Conservation (phyloP, 2,797 vertebrate genomes). For the Thunnus albacares region DNA sequence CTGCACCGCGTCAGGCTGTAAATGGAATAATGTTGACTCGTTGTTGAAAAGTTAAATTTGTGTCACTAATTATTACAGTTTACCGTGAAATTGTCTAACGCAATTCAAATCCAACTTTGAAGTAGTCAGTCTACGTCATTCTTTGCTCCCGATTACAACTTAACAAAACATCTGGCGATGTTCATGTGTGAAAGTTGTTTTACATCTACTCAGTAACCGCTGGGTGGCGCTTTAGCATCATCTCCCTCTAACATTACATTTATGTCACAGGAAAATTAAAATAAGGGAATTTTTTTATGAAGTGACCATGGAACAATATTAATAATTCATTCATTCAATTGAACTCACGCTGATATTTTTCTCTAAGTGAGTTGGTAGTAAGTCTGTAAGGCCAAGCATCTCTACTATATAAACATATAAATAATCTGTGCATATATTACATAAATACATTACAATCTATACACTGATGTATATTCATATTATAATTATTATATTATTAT, state of each 20-base stretch:
- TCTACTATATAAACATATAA: neutral
- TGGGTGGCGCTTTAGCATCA: slow-evolving; percentile 63
- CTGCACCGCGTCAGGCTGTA: neutral
- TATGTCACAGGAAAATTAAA: neutral
- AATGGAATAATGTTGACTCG: neutral
- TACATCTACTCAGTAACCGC: neutral
- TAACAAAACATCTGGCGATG: neutral
- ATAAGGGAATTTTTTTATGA: neutral
- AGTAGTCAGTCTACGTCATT: rapidly evolving
- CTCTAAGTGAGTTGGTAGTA: neutral
- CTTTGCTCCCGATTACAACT: neutral
- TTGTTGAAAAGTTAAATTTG: neutral
- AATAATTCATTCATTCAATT: neutral
- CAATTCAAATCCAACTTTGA: neutral
- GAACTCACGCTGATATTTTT: neutral
- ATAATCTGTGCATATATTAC: neutral
- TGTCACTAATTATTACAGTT: neutral
- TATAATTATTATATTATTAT: too few species aligned
- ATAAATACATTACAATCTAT: neutral
- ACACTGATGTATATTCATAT: neutral
- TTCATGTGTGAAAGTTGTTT: neutral
- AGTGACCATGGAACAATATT: neutral
- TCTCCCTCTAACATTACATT: neutral
- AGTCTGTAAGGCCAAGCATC: neutral
- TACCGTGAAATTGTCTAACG: neutral